These are phyloP conservation scores for Papilio glaucus DNA, from an alignment of 1,140 invertebrate species.

Conservation along the genomic window DNA sequence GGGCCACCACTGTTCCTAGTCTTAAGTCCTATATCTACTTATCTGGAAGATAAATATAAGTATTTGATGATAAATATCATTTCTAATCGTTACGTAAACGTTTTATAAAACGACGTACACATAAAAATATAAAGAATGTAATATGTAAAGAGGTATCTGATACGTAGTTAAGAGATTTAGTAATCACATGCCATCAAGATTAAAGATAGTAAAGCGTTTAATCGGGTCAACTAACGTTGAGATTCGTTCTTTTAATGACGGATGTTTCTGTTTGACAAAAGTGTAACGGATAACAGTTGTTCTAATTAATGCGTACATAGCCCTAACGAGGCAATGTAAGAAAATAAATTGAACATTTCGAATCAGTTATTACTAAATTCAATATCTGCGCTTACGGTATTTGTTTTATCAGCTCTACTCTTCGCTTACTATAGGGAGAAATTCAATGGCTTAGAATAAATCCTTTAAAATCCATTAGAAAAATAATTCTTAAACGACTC, in stretches of 20 bases:
- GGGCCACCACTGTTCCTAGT: too few species aligned
- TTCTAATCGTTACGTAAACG: not conserved
- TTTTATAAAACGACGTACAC: not conserved
- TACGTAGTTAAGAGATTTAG: constrained; percentile 39
- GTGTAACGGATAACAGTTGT: constrained; percentile 48
- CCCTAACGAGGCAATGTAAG: not conserved
- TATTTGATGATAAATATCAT: too few species aligned
- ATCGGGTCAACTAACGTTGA: constrained; percentile 71
- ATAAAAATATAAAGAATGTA: not conserved
- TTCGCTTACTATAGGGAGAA: too few species aligned
- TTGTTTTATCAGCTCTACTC: not conserved
- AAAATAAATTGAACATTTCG: constrained; percentile 1
- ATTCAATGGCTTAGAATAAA: too few species aligned
- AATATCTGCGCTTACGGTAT: not conserved
- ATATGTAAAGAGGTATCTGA: constrained; percentile 8
- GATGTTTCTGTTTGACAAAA: constrained; percentile 62
- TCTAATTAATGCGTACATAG: constrained; percentile 33
- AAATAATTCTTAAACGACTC: too few species aligned
- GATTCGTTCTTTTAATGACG: constrained; percentile 66
- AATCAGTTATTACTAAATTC: not conserved
- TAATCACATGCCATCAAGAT: constrained; percentile 61
- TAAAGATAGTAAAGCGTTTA: constrained; percentile 67
- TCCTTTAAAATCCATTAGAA: too few species aligned
- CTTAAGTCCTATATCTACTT: too few species aligned
- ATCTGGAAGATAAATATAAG: too few species aligned